Percentiles rank a stretch among this genome's conserved stretches.
Conservation (phyloP, 2,888 invertebrate genomes). For the Leistus spinibarbis region DNA sequence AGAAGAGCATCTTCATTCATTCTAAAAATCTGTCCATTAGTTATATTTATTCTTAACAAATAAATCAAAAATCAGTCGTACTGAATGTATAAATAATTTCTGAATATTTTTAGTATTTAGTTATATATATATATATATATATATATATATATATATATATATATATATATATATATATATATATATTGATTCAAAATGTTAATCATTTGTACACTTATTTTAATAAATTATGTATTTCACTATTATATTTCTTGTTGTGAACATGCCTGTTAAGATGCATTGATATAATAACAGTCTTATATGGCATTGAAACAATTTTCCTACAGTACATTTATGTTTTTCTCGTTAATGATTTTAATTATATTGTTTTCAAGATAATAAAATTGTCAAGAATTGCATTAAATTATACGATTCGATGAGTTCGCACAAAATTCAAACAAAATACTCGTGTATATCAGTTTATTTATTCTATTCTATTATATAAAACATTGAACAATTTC, state of each 20-base stretch:
- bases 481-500: no score
- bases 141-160: no score
- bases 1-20: no score
- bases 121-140: no score
- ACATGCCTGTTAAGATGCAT: no score
- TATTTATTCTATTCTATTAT: no score
- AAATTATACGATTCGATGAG: background rate
- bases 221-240: slow-evolving; percentile 38
- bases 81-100: background rate
- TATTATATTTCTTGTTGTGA: slow-evolving; percentile 11
- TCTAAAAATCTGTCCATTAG: background rate
- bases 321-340: slow-evolving; percentile 33
- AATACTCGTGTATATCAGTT: no score
- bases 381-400: slow-evolving; percentile 66
- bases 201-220: slow-evolving; percentile 39
- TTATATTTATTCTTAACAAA: background rate
- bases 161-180: no score
- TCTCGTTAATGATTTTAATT: slow-evolving; percentile 76
- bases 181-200: slow-evolving; percentile 11
- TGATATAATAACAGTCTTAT: no score
- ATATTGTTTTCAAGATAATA: slow-evolving; percentile 92
- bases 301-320: slow-evolving; percentile 11
- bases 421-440: background rate
- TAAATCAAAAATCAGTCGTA: background rate
- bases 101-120: background rate